Conservation (phyloP, 2,888 invertebrate genomes). For the Lumbricus terrestris region DNA sequence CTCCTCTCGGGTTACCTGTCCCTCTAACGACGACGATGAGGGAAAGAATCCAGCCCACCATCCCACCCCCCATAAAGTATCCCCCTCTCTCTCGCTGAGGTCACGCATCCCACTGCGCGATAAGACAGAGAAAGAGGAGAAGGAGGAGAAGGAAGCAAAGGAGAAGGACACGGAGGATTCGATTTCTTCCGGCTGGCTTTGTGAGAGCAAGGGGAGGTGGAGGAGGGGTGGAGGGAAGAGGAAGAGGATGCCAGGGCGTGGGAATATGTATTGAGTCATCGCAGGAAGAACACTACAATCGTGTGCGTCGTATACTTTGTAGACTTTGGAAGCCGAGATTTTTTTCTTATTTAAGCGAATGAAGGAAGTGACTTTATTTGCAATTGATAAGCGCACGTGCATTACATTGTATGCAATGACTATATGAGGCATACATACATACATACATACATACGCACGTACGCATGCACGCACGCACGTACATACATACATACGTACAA, state of each 20-base stretch:
- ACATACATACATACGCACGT: no score
- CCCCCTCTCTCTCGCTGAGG: neutral
- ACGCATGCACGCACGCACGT: no score
- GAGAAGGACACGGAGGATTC: neutral
- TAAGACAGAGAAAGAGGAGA: neutral
- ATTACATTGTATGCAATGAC: no score
- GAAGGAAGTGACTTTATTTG: no score
- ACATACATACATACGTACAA: no score
- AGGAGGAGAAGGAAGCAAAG: neutral
- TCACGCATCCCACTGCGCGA: neutral
- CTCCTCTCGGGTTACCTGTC: neutral
- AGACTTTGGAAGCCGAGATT: neutral
- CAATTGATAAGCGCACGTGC: no score
- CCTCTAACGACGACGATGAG: neutral
- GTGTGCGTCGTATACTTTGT: no score
- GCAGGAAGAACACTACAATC: neutral
- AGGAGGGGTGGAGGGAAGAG: neutral
- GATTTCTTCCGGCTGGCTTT: neutral
- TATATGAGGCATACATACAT: no score
- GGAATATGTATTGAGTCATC: neutral
- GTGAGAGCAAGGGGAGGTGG: neutral
- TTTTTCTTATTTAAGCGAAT: neutral
- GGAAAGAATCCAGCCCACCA: neutral
- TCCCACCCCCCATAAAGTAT: neutral
- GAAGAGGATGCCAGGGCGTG: neutral